Percentiles rank a stretch among this genome's conserved stretches.
Conservation (phyloP, 1,140 invertebrate genomes). For the Leptinotarsa defecta region DNA sequence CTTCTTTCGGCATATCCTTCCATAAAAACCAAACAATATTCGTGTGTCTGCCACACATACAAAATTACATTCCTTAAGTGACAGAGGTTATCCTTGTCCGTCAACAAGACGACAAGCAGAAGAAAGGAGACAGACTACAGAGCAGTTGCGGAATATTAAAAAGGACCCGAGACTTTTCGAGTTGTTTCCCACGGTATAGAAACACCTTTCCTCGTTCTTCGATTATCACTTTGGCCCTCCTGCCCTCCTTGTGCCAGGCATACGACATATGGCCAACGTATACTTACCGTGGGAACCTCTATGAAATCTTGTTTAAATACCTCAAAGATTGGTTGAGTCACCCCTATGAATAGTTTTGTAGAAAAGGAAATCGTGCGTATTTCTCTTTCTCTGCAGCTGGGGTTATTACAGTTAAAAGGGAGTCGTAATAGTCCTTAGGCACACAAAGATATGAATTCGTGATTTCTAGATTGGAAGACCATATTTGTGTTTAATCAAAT, state of each 20-base stretch:
- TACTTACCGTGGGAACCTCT: constrained; percentile 39
- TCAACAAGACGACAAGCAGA: not conserved
- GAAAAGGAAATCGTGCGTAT: constrained; percentile 34
- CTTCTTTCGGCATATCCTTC: not conserved
- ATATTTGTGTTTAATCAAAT: no score
- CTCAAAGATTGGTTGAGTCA: constrained; percentile 33
- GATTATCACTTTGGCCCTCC: constrained; percentile 39
- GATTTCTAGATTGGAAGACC: no score
- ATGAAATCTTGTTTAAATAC: constrained; percentile 34
- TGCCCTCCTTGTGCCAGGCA: constrained; percentile 34
- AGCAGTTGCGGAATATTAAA: constrained; percentile 32
- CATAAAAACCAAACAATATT: constrained; percentile 31
- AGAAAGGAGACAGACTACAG: constrained; percentile 2
- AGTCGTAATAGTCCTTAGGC: constrained; percentile 12
- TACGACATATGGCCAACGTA: constrained; percentile 42
- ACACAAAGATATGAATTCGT: no score
- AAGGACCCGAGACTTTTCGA: constrained; percentile 24
- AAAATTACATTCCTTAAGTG: constrained; percentile 26
- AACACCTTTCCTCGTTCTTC: constrained; percentile 42
- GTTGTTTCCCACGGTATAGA: constrained; percentile 33
- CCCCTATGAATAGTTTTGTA: constrained; percentile 32
- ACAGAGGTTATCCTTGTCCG: not conserved
- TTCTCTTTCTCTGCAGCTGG: constrained; percentile 35
- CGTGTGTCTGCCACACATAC: constrained; percentile 34
- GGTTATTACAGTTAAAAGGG: constrained; percentile 21